A percentile compares a stretch with the other conserved stretches of the same genome.
Conservation (phyloP, 2,797 vertebrate genomes). For the Australoheros facetus region DNA sequence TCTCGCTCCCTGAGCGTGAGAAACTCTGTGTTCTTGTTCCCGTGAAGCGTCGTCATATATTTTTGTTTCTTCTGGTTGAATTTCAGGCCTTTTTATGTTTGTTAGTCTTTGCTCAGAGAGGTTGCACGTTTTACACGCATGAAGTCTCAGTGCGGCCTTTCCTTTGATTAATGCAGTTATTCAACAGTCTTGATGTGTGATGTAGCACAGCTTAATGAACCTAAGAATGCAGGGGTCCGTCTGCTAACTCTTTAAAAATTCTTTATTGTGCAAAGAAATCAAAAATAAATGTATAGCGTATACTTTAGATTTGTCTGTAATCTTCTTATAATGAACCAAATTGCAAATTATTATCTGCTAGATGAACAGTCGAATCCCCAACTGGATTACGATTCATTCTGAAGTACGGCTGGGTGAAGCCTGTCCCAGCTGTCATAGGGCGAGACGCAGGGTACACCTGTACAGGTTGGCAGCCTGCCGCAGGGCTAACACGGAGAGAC, state of each 20-base stretch:
- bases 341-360: neutral
- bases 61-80: neutral
- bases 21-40: neutral
- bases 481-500: too few species aligned
- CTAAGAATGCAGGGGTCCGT: too few species aligned
- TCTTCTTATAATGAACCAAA: neutral
- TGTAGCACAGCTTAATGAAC: too few species aligned
- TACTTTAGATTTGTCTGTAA: neutral
- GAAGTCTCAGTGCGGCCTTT: neutral
- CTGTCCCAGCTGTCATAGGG: too few species aligned
- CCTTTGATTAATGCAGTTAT: accelerated
- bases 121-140: neutral
- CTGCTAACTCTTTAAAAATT: too few species aligned
- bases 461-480: too few species aligned
- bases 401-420: neutral
- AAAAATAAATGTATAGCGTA: neutral
- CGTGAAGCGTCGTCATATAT: neutral
- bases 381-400: neutral
- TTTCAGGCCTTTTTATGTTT: neutral
- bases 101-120: neutral
- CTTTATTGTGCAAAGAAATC: too few species aligned
- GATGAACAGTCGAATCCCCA: neutral
- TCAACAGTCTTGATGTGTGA: neutral
- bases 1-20: neutral
- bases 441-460: too few species aligned